Evolutionary conservation across 2,888 invertebrate species (phyloP).

Genomic region (Phengaris arion): DNA sequence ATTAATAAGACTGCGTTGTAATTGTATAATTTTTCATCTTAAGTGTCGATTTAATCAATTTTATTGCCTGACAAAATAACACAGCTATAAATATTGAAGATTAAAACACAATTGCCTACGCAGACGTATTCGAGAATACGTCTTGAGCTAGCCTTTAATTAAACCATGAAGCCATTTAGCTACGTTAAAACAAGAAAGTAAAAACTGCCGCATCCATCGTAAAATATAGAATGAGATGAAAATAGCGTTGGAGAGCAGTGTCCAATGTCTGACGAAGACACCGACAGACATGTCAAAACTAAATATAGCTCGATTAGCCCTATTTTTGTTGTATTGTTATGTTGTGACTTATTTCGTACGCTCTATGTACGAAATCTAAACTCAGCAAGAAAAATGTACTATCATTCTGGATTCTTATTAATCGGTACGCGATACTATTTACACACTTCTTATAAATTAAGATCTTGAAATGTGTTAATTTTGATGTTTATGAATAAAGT

Average conservation of each 20-base stretch:
- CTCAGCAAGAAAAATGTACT: no score
- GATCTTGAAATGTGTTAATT: no score
- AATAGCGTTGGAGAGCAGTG: not conserved
- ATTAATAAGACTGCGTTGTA: constrained; percentile 26
- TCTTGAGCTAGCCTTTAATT: constrained; percentile 66
- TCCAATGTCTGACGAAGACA: not conserved
- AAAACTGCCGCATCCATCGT: constrained; percentile 28
- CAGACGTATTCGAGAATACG: constrained; percentile 46
- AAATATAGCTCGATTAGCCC: no score
- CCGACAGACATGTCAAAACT: not conserved
- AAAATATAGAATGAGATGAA: not conserved
- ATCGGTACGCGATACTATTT: no score
- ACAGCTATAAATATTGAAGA: constrained; percentile 60
- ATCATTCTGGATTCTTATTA: no score
- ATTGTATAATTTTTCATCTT: constrained; percentile 46
- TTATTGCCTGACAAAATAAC: constrained; percentile 50
- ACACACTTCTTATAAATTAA: no score
- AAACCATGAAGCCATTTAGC: constrained; percentile 49
- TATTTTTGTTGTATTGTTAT: no score
- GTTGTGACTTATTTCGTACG: no score
- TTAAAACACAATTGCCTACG: constrained; percentile 61
- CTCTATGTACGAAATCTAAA: no score
- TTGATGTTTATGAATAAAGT: no score
- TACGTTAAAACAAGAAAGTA: constrained; percentile 29
- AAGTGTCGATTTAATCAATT: constrained; percentile 49